Percentiles rank a stretch among this genome's conserved stretches.
phyloP scores from a whole-genome alignment of 2,888 invertebrate genomes.

The Yponomeuta malinellus region DNA sequence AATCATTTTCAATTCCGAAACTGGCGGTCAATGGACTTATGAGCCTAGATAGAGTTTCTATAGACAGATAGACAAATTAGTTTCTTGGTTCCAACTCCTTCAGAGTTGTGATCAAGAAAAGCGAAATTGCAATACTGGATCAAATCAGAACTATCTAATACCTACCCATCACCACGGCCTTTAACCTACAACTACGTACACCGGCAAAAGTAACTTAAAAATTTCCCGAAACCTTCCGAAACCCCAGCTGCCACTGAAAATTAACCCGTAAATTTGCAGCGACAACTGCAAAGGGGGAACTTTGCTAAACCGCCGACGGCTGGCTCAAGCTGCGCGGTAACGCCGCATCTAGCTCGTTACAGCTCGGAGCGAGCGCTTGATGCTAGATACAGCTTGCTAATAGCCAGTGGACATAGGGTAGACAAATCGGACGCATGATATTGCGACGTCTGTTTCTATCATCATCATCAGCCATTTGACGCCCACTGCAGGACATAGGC shows the following conservation, averaged over 20 bases:
- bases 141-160: neutral
- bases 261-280: constrained; percentile 72
- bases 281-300: constrained; percentile 69
- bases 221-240: constrained; percentile 53
- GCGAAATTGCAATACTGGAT: neutral
- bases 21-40: too few relatives aligned
- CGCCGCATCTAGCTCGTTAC: constrained; percentile 53
- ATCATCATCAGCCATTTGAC: too few relatives aligned
- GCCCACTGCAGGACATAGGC: too few relatives aligned
- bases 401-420: neutral
- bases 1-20: too few relatives aligned
- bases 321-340: constrained; percentile 26
- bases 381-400: neutral
- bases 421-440: too few relatives aligned
- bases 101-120: too few relatives aligned
- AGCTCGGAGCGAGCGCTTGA: constrained; percentile 19
- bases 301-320: constrained; percentile 69
- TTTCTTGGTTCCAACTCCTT: too few relatives aligned
- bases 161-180: constrained; percentile 23
- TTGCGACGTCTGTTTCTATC: too few relatives aligned
- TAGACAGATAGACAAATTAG: too few relatives aligned
- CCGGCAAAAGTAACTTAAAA: constrained; percentile 47
- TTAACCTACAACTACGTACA: constrained; percentile 16
- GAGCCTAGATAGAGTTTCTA: too few relatives aligned
- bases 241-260: constrained; percentile 61